Evolutionary conservation across 1,140 invertebrate species (phyloP).

Genomic region (Diuraphis noxia): DNA sequence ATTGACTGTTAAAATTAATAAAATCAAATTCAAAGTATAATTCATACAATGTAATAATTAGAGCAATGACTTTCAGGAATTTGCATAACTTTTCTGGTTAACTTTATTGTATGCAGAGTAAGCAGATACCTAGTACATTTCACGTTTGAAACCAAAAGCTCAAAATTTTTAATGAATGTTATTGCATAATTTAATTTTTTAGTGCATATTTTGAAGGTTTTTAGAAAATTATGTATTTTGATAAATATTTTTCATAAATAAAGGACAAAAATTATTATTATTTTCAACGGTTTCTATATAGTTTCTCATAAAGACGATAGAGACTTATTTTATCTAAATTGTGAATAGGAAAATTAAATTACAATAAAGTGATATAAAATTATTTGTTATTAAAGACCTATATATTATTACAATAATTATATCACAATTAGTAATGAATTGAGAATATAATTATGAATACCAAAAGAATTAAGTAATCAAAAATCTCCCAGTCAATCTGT

Average conservation of each 20-base stretch:
- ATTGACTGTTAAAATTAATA: background rate
- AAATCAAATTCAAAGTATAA: no score
- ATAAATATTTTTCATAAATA: background rate
- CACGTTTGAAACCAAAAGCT: background rate
- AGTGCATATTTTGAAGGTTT: background rate
- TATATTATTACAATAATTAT: no score
- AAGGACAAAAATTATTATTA: no score
- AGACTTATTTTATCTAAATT: background rate
- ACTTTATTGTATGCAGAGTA: background rate
- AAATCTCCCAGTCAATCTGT: no score
- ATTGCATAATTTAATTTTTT: background rate
- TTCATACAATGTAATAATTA: no score
- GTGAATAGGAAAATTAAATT: no score
- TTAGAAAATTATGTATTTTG: background rate
- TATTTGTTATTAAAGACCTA: no score
- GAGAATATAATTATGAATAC: no score
- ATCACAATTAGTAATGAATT: no score
- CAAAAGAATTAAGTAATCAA: no score
- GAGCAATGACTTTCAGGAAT: no score
- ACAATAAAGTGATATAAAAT: no score
- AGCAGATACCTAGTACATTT: background rate
- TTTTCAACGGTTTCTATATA: background rate
- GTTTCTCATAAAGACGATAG: background rate
- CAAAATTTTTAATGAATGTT: background rate
- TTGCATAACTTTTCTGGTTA: background rate